Conservation (phyloP, 2,888 invertebrate species). For the Sinohyriopsis cumingii region DNA sequence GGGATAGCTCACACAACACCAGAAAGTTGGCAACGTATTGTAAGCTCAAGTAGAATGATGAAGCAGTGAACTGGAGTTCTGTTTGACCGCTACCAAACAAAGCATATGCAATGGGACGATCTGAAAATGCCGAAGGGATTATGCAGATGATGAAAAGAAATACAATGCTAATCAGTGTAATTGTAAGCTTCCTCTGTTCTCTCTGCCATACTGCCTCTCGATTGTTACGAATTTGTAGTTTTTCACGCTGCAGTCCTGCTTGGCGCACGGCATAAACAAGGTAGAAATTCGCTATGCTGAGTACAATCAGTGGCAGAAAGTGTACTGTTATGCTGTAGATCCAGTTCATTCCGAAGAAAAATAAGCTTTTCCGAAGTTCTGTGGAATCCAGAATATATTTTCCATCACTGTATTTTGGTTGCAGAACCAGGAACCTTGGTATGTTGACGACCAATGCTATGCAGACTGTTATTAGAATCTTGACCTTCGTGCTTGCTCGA, state of each 20-base stretch:
- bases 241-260: conserved; percentile 46
- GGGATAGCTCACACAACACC: conserved; percentile 60
- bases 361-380: conserved; percentile 41
- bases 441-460: conserved; percentile 54
- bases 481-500: conserved; percentile 57
- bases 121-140: conserved; percentile 63
- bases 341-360: conserved; percentile 52
- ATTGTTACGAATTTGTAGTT: conserved; percentile 50
- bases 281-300: conserved; percentile 55
- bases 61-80: conserved; percentile 34
- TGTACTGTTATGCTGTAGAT: conserved; percentile 55
- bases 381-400: conserved; percentile 38
- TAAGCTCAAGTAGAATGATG: conserved; percentile 47
- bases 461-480: conserved; percentile 48
- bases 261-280: conserved; percentile 55
- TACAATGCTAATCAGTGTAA: conserved; percentile 65
- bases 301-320: conserved; percentile 55
- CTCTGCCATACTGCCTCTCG: conserved; percentile 54
- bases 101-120: conserved; percentile 57
- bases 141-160: conserved; percentile 64
- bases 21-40: conserved; percentile 59
- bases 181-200: conserved; percentile 63
- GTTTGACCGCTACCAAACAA: conserved; percentile 47
- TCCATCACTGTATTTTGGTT: conserved; percentile 28
- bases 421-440: conserved; percentile 56